Conservation (phyloP, 2,113 vertebrate species). For the Urocitellus parryii region DNA sequence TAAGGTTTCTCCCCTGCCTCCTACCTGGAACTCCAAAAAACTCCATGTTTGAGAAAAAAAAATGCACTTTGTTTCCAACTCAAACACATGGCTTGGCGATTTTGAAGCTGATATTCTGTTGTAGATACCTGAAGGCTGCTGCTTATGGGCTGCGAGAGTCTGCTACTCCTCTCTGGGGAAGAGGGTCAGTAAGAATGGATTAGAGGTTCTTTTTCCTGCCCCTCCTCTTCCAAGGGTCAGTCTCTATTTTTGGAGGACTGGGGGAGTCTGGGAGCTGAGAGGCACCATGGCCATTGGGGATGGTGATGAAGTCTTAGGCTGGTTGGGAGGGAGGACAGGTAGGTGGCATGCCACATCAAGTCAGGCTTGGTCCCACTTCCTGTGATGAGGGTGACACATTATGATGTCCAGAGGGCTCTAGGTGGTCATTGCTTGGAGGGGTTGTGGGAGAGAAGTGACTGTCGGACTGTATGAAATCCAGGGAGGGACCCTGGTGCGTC, state of each 20-base stretch:
- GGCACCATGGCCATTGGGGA: fast-evolving
- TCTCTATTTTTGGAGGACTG: neutral
- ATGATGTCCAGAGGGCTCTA: neutral
- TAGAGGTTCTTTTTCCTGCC: neutral
- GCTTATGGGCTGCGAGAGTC: fast-evolving
- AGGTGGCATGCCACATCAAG: fast-evolving
- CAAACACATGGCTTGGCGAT: slow-evolving; percentile 62
- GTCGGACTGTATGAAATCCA: neutral
- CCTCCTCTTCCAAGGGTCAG: neutral
- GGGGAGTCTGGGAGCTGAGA: neutral
- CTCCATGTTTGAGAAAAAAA: neutral
- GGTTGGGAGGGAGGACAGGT: neutral
- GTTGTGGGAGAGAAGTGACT: too few relatives aligned
- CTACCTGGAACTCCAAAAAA: too few relatives aligned
- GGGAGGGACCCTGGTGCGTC: neutral
- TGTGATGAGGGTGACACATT: neutral
- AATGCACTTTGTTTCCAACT: neutral
- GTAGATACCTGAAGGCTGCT: neutral
- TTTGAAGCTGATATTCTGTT: neutral
- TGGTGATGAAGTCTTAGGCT: neutral
- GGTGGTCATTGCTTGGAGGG: neutral
- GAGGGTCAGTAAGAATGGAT: fast-evolving
- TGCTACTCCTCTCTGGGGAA: neutral
- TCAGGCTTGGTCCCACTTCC: neutral
- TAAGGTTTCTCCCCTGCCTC: too few relatives aligned